phyloP scores from a whole-genome alignment of 37 sponge, comb jelly and placozoan species.

The Diacarnus erythraeanus region DNA sequence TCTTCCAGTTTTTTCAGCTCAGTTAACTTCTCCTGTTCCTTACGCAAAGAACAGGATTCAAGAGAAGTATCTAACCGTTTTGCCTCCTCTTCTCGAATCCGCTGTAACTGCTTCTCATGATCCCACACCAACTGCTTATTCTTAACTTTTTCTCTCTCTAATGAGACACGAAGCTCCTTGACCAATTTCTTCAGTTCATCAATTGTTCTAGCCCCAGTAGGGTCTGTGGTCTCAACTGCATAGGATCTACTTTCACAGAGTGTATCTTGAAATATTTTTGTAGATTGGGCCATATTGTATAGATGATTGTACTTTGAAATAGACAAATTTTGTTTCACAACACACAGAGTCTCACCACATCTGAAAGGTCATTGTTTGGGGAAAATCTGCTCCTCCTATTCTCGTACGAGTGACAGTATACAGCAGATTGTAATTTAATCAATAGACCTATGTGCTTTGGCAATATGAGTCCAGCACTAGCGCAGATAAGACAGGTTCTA shows the following conservation, averaged over 20 bases:
- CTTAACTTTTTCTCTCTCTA: slow-evolving; percentile 67
- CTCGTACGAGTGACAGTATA: background rate
- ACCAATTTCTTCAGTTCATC: slow-evolving; percentile 65
- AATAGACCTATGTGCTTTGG: no score
- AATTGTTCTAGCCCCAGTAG: slow-evolving; percentile 43
- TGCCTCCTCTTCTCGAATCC: slow-evolving; percentile 53
- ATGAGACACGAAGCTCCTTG: slow-evolving; percentile 31
- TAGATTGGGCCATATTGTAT: slow-evolving; percentile 50
- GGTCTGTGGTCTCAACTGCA: slow-evolving; percentile 43
- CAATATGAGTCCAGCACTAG: no score
- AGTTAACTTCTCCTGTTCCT: slow-evolving; percentile 53
- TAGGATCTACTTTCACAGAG: slow-evolving; percentile 55
- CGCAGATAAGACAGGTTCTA: no score
- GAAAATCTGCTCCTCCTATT: no score
- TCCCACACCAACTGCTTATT: slow-evolving; percentile 20
- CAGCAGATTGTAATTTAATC: no score
- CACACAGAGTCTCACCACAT: no score
- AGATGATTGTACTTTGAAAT: no score
- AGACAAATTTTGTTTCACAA: no score
- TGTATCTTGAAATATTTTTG: slow-evolving; percentile 39
- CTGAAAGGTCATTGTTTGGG: no score
- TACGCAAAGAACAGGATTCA: slow-evolving; percentile 34
- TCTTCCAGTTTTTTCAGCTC: slow-evolving; percentile 68
- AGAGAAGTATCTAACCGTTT: slow-evolving; percentile 33
- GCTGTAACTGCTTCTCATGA: slow-evolving; percentile 40